phyloP scores from a whole-genome alignment of 2,888 invertebrate species.

The Rotaria sp. region DNA sequence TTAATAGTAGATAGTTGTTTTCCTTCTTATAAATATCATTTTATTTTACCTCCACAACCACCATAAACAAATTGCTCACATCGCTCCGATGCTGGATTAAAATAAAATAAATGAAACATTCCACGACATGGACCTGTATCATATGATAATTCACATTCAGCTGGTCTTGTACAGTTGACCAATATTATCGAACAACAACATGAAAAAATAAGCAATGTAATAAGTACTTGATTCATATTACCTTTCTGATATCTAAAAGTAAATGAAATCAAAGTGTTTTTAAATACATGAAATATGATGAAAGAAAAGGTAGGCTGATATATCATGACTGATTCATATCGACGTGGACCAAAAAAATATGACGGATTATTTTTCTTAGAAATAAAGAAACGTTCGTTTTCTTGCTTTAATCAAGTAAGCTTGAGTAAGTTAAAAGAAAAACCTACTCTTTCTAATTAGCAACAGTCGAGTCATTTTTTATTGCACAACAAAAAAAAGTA shows the following conservation, averaged over 20 bases:
- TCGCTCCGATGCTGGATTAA: background rate
- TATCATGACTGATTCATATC: background rate
- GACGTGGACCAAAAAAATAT: background rate
- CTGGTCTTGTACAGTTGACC: background rate
- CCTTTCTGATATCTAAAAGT: background rate
- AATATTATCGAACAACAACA: background rate
- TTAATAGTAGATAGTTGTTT: background rate
- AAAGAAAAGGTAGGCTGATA: background rate
- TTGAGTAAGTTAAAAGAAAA: background rate
- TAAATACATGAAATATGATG: background rate
- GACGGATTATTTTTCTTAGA: background rate
- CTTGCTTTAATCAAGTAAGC: background rate
- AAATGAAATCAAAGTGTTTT: background rate
- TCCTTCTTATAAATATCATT: background rate
- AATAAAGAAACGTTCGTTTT: background rate
- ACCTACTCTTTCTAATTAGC: background rate
- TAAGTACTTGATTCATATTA: background rate
- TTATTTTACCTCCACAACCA: conserved; percentile 29
- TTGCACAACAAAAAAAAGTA: too few species aligned
- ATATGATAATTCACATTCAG: background rate
- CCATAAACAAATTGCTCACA: conserved; percentile 37
- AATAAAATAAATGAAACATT: conserved; percentile 25
- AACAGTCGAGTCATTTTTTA: background rate
- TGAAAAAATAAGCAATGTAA: background rate
- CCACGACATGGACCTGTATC: conserved; percentile 31